Evolutionary conservation across 1,140 invertebrate species (phyloP).

Genomic region (Drosophila lowei): DNA sequence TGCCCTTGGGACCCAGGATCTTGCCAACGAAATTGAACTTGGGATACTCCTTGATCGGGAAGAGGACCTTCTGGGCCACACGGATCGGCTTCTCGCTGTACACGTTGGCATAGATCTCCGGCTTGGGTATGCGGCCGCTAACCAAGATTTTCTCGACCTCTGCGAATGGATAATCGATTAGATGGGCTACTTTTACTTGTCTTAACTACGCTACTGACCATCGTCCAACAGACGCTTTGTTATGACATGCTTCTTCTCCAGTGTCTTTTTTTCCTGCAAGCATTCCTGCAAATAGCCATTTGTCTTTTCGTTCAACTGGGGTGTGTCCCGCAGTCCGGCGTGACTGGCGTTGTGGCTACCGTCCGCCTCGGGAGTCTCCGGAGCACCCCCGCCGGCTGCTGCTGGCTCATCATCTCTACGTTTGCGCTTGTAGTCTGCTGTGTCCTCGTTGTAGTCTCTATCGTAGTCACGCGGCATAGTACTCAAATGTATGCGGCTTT

Average conservation of each 20-base stretch:
- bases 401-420: constrained; percentile 72
- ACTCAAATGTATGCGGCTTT: neutral
- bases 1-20: constrained; percentile 95
- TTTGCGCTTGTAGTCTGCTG: constrained; percentile 78
- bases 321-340: constrained; percentile 67
- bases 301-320: constrained; percentile 77
- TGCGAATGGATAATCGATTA: constrained; percentile 80
- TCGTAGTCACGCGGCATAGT: constrained; percentile 79
- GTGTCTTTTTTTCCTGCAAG: constrained; percentile 73
- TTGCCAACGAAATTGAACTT: constrained; percentile 98
- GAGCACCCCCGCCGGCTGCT: constrained; percentile 50
- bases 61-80: constrained; percentile 92
- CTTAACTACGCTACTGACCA: constrained; percentile 52
- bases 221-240: constrained; percentile 77
- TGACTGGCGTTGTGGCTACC: constrained; percentile 63
- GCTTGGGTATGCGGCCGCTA: constrained; percentile 85
- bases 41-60: constrained; percentile 93
- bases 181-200: constrained; percentile 21
- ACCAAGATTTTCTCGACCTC: constrained; percentile 87
- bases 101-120: constrained; percentile 91
- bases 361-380: constrained; percentile 64
- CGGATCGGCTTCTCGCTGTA: constrained; percentile 94
- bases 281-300: constrained; percentile 78
- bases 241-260: constrained; percentile 75
- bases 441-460: constrained; percentile 79